These are phyloP conservation scores for Acanthosepion esculentum DNA, from an alignment of 2,888 invertebrate genomes.

Conservation along the genomic window DNA sequence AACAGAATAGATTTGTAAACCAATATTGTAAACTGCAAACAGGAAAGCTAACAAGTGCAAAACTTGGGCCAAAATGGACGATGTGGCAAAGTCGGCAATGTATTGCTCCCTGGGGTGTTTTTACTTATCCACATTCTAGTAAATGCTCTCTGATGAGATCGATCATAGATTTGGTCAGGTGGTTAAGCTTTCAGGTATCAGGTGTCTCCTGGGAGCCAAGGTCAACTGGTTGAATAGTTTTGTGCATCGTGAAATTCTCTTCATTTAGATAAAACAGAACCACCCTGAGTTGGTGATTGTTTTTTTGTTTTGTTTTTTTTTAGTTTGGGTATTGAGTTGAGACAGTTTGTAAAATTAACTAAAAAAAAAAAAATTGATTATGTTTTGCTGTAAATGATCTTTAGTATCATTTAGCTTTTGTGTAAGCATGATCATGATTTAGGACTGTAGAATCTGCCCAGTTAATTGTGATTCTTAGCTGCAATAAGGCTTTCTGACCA, in stretches of 20 bases:
- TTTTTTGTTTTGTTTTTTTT: background rate
- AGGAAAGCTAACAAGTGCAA: background rate
- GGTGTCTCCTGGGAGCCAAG: background rate
- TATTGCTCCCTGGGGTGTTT: background rate
- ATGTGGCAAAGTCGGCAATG: background rate
- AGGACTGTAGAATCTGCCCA: too few relatives aligned
- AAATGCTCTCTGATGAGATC: background rate
- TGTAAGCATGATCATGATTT: too few relatives aligned
- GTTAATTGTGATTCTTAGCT: too few relatives aligned
- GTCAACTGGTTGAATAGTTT: background rate
- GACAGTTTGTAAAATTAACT: too few relatives aligned
- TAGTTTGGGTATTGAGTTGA: background rate
- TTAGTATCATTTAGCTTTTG: too few relatives aligned
- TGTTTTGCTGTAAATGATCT: too few relatives aligned
- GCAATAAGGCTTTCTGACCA: too few relatives aligned
- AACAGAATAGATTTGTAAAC: too few relatives aligned
- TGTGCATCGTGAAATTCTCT: background rate
- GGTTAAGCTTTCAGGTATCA: constrained; percentile 21
- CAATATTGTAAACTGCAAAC: background rate
- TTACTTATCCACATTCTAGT: background rate
- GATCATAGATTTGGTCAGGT: background rate
- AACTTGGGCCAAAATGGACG: background rate
- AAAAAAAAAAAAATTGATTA: too few relatives aligned
- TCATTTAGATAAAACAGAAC: background rate
- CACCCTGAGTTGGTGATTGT: background rate